These are phyloP conservation scores for Thymelicus sylvestris DNA, from an alignment of 2,888 invertebrate species.

Conservation along the genomic window DNA sequence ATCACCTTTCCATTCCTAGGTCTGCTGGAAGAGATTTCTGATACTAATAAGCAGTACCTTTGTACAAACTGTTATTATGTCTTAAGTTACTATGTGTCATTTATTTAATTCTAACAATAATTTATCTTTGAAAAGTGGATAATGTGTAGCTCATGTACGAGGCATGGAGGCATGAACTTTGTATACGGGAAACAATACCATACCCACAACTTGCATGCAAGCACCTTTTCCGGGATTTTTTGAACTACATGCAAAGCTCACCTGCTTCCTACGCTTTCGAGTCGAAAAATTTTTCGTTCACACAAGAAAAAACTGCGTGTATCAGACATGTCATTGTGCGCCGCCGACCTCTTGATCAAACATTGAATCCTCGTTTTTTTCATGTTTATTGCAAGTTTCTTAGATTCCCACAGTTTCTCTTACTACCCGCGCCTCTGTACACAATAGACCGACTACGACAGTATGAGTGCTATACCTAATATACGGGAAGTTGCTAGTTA, in stretches of 20 bases:
- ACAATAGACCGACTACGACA: constrained; percentile 14
- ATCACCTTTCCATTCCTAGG: no score
- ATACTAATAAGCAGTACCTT: no score
- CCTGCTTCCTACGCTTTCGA: constrained; percentile 41
- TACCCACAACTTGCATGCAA: background rate
- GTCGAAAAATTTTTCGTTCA: constrained; percentile 37
- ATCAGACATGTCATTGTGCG: constrained; percentile 39
- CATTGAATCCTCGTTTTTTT: constrained; percentile 46
- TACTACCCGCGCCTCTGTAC: constrained; percentile 47
- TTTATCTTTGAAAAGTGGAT: no score
- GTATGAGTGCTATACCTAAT: background rate
- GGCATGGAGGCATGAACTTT: no score
- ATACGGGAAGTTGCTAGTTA: background rate
- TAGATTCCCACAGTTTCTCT: constrained; percentile 67
- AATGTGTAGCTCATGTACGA: no score
- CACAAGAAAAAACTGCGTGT: constrained; percentile 45
- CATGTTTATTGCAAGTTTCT: constrained; percentile 34
- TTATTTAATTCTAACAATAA: no score
- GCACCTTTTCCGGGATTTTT: no score
- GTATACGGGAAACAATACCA: background rate
- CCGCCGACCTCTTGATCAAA: constrained; percentile 39
- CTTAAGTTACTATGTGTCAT: no score
- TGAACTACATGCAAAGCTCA: constrained; percentile 35
- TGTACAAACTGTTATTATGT: no score
- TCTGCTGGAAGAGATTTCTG: no score